Conservation (phyloP, 2,888 invertebrate species). For the Megastigmus dorsalis region DNA sequence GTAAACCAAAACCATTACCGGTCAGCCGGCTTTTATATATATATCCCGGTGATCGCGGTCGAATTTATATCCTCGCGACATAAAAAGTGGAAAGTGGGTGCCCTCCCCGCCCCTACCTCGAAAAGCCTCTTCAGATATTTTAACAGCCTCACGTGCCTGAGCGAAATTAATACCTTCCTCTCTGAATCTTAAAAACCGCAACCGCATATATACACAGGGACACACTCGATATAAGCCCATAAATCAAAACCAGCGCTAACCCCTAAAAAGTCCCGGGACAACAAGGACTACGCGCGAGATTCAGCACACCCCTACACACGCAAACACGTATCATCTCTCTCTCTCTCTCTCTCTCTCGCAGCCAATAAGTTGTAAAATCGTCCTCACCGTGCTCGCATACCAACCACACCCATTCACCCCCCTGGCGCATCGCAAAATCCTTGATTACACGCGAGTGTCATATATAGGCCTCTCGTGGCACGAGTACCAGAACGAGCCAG, state of each 20-base stretch:
- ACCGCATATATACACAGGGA: too few species aligned
- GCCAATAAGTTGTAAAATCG: slow-evolving; percentile 49
- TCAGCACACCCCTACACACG: too few species aligned
- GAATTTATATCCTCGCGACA: neutral
- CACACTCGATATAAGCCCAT: too few species aligned
- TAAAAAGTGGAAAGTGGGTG: neutral
- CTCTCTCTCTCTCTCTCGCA: neutral
- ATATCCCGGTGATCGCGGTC: neutral
- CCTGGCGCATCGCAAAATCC: slow-evolving; percentile 8
- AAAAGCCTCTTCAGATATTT: slow-evolving; percentile 15
- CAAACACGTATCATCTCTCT: too few species aligned
- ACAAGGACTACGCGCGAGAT: too few species aligned
- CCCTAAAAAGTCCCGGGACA: too few species aligned
- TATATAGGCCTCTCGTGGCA: too few species aligned
- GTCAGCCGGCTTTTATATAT: neutral
- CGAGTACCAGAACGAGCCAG: neutral
- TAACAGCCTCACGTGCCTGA: slow-evolving; percentile 9
- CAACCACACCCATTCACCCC: neutral
- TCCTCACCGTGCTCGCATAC: neutral
- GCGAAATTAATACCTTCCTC: slow-evolving; percentile 17
- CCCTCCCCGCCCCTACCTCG: neutral
- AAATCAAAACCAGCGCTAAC: slow-evolving; percentile 34
- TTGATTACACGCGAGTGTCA: too few species aligned
- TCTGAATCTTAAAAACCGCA: slow-evolving; percentile 23
- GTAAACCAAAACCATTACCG: neutral